Percentiles rank a stretch among this genome's conserved stretches.
Conservation (phyloP, 2,888 invertebrate species). For the Limnephilus lunatus region DNA sequence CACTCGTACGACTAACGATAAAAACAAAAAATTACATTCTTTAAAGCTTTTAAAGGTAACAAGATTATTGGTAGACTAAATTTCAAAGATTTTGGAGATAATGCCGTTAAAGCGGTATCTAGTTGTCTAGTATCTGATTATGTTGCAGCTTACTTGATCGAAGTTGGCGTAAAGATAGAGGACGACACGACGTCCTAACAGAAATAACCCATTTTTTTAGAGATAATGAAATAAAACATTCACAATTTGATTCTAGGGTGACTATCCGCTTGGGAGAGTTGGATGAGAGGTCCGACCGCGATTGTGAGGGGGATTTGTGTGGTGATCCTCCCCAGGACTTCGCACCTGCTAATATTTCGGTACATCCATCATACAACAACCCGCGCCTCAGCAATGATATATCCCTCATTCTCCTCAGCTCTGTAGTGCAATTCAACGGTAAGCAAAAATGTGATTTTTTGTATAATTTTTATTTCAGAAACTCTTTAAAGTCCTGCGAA, state of each 20-base stretch:
- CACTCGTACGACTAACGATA: neutral
- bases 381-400: conserved; percentile 71
- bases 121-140: too few species aligned
- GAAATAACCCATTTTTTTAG: neutral
- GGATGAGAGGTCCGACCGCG: conserved; percentile 65
- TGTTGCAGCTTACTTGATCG: too few species aligned
- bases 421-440: neutral
- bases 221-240: conserved; percentile 34
- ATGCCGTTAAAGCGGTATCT: neutral
- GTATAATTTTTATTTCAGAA: neutral
- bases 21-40: neutral
- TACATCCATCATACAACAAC: conserved; percentile 69
- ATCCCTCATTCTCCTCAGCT: conserved; percentile 69
- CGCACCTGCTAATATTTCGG: conserved; percentile 62
- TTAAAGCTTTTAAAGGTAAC: neutral
- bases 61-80: neutral
- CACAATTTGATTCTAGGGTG: conserved; percentile 61
- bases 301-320: conserved; percentile 62
- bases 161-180: neutral
- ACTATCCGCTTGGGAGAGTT: conserved; percentile 64
- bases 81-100: neutral
- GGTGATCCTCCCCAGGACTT: conserved; percentile 63
- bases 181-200: too few species aligned
- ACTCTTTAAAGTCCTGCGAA: too few species aligned
- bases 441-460: neutral